Percentiles rank a stretch among this genome's conserved stretches.
These are phyloP conservation scores for Hephaestus fuliginosus DNA, from an alignment of 2,797 vertebrate species.

Conservation along the genomic window DNA sequence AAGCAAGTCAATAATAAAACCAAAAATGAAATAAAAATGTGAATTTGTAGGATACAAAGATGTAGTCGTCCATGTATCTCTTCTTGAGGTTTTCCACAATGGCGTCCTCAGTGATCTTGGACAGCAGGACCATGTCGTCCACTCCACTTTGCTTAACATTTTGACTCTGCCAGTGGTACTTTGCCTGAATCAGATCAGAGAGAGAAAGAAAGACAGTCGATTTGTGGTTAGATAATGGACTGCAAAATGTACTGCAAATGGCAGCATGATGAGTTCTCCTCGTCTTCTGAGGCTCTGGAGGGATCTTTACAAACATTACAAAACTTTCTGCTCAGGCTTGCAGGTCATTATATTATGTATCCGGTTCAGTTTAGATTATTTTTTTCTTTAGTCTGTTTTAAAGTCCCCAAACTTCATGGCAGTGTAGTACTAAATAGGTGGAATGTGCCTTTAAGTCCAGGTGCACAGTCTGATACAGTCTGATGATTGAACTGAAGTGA, in stretches of 20 bases:
- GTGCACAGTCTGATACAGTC: too few species aligned
- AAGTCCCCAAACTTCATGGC: not conserved
- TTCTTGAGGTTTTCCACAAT: slow-evolving; percentile 98
- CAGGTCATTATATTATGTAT: not conserved
- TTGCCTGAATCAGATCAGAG: slow-evolving; percentile 83
- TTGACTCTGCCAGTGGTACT: slow-evolving; percentile 99
- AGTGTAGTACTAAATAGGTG: too few species aligned
- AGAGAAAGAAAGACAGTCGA: not conserved
- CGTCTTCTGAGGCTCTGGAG: not conserved
- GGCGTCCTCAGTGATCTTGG: slow-evolving; percentile 95
- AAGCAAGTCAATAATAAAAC: not conserved
- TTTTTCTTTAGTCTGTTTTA: not conserved
- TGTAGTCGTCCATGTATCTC: slow-evolving; percentile 97
- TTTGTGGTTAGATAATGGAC: not conserved
- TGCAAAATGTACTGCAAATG: not conserved
- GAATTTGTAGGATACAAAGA: slow-evolving; percentile 92
- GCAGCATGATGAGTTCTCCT: not conserved
- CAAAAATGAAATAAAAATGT: not conserved
- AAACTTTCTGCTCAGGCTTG: not conserved
- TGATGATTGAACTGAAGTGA: not conserved
- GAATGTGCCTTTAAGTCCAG: not conserved
- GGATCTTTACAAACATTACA: not conserved
- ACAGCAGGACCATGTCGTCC: slow-evolving; percentile 98
- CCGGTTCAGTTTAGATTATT: not conserved
- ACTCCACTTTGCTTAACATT: slow-evolving; percentile 98